Conservation (phyloP, 2,888 invertebrate genomes). For the Gymnosoma rotundatum region DNA sequence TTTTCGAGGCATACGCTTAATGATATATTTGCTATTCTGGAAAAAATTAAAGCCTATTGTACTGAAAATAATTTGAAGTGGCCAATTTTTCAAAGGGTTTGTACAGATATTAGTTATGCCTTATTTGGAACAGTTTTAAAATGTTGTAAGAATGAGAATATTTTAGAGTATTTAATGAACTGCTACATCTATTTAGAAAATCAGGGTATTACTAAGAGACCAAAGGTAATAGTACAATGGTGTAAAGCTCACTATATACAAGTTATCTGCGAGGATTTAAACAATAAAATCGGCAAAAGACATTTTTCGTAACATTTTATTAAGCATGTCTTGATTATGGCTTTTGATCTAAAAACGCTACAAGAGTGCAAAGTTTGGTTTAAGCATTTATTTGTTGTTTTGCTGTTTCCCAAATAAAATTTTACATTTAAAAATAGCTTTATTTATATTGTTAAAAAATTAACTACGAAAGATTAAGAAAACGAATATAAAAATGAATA, state of each 20-base stretch:
- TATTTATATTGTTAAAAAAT: no score
- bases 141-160: slow-evolving; percentile 9
- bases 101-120: slow-evolving; percentile 19
- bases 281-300: not conserved
- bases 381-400: no score
- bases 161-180: not conserved
- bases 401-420: no score
- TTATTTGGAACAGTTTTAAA: slow-evolving; percentile 25
- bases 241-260: slow-evolving; percentile 35
- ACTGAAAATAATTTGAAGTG: slow-evolving; percentile 23
- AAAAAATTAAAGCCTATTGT: slow-evolving; percentile 11
- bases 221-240: no score
- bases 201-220: not conserved
- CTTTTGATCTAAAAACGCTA: slow-evolving; percentile 10
- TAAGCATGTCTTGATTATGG: not conserved
- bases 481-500: no score
- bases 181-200: not conserved
- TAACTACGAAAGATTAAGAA: no score
- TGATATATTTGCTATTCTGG: slow-evolving; percentile 12
- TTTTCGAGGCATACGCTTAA: slow-evolving; percentile 9
- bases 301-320: not conserved
- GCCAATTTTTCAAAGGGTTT: slow-evolving; percentile 37
- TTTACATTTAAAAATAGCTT: no score
- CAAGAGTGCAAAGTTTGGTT: no score
- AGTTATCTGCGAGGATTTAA: slow-evolving; percentile 17